Evolutionary conservation across 1,140 invertebrate genomes (phyloP), one percentile per base, ranked within the genome.

Genomic region (Microplitis demolitor): DNA sequence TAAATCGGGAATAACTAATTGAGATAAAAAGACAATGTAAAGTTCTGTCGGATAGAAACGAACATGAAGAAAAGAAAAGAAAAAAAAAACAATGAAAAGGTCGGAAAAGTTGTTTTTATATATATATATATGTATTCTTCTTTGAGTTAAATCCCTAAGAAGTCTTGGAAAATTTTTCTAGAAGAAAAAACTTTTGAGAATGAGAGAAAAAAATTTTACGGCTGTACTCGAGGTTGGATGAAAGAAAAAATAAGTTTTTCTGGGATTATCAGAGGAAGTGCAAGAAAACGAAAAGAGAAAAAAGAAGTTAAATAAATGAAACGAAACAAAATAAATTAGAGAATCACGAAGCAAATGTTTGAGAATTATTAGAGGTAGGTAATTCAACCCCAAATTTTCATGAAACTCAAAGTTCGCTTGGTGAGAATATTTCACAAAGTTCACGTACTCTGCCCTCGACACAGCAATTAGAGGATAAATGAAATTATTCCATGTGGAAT

Each of bases 401-500:
- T 51, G 60, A 45, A 50, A 45, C 54, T 45, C 51, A 72, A 72
- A 72, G 70, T 72, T 72, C 69, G 51, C 50, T 33, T 62, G 45
- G 60, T 37, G 35, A 62, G 56, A 70, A 70, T 70, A 70, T 70
- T 70, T 62, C 68, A 70, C 60, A 62, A 70, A 70, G 56, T 70
- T 70, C 54, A 37, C 35, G 33, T 16, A 35, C 31, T 45, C 56
- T 58, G 62, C 50, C 16, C 70, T 72, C 54, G 54, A 72, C 62
- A 60, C 37, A 11, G 63, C 63, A 72, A 72, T 72, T 72, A 72
- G 39, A 60, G 35, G 45, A 70, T 70, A 60, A 70, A 62, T 34
- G 70, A 72, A 72, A 72, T 72, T 72, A 72, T 72, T 72, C 70
- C 70, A 45, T 60, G 62, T 66, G 70, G 63, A 72, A 72, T 72